Base-by-base conservation (phyloP, 2,113 vertebrate genomes). In the Daphoenositta chrysoptera region DNA sequence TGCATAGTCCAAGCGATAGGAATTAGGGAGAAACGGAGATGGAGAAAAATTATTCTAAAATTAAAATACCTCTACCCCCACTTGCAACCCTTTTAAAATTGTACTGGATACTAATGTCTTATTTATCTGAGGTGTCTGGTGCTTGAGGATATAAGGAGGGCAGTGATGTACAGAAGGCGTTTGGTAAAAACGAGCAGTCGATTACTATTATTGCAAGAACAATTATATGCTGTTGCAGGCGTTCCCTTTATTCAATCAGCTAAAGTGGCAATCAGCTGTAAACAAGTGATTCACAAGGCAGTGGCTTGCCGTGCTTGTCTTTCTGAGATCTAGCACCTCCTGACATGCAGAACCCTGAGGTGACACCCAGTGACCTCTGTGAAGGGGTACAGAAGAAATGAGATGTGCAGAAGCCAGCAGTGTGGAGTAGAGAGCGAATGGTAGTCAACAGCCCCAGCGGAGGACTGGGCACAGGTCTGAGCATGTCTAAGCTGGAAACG, bases 241-340 rank as follows among this genome's bases (percentile, higher is more conserved):
- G 1, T 80, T 95, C 37, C 54, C 78, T 94, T 93, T 88, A 88
- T 93, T 79, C 84, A 78, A 51, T 87, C 90, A 70, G 45, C 56
- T 87, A 1, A 73, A 75, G 80, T 53, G 77, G 88, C 51, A 83
- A 27, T 58, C 24, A 8, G 5, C 39, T 75, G 90, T 80, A 83
- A 89, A 80, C 50, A 89, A 83, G 54, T 37, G 58, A 77, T 30
- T 95, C 75, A 73, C 58, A 26, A 53, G 68, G 68, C 11, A 1
- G 33, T 7, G 11, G 37, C 68, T 72, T 0, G 23, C n/a, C 82
- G 57, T 48, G 54, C 45, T 69, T 60, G 13, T 80, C 71, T 45
- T 70, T 31, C 83, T 48, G 56, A 56, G 17, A 33, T 64, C 78
- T 80, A 11, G n/a, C 48, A n/a, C 58, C 88, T 84, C 2, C 0